A percentile compares a stretch with the other conserved stretches of the same genome.
Evolutionary conservation across 1,140 invertebrate genomes (phyloP).

Genomic region (Meloidogyne chitwoodi): DNA sequence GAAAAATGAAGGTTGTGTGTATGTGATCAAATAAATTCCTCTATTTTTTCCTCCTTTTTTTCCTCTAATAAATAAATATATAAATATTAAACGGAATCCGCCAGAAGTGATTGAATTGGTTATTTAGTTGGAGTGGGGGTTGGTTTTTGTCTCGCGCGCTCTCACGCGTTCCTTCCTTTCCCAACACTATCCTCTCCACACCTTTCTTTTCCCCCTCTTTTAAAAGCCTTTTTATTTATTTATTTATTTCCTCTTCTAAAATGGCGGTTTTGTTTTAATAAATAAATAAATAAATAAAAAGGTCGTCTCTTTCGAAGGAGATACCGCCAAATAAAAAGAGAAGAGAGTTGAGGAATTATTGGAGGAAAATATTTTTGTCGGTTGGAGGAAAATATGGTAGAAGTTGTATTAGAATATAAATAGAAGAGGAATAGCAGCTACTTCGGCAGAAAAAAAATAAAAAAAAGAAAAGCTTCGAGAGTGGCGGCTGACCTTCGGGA

Average conservation of each 20-base stretch:
- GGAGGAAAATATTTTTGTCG: constrained; percentile 1
- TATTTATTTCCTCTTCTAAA: not conserved
- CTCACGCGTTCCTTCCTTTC: not conserved
- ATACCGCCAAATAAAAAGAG: not conserved
- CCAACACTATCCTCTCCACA: not conserved
- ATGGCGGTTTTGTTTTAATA: constrained; percentile 9
- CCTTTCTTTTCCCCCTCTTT: not conserved
- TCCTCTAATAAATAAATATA: not conserved
- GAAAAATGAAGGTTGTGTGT: not conserved
- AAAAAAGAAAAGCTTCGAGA: not conserved
- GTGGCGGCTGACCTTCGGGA: constrained; percentile 1
- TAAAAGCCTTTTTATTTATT: constrained; percentile 4
- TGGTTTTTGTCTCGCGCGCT: too few species aligned
- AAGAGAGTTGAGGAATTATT: not conserved
- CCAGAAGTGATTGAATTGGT: not conserved
- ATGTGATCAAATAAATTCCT: not conserved
- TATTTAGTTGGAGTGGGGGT: not conserved
- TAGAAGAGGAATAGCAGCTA: not conserved
- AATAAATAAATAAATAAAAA: not conserved
- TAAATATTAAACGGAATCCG: not conserved
- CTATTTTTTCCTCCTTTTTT: not conserved
- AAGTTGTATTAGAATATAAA: not conserved
- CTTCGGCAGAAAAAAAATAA: not conserved
- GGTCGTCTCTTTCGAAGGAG: not conserved
- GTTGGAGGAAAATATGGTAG: constrained; percentile 1